Conservation (phyloP, 2,888 invertebrate genomes). For the Andrena fulva region DNA sequence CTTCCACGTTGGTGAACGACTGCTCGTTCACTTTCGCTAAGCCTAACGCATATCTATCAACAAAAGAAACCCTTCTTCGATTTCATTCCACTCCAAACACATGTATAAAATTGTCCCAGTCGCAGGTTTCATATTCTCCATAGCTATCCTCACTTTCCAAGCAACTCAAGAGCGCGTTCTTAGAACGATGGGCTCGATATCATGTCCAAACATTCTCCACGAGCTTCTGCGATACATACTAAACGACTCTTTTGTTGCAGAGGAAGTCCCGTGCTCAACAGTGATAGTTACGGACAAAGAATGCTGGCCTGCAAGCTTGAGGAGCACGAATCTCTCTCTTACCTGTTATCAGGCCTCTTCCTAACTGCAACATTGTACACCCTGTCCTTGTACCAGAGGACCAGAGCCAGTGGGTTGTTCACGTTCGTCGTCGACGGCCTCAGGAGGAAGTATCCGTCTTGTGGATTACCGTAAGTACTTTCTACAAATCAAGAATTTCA, state of each 20-base stretch:
- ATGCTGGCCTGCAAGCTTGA: neutral
- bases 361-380: constrained; percentile 84
- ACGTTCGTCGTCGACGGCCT: constrained; percentile 82
- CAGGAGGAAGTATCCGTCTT: constrained; percentile 82
- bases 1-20: constrained; percentile 81
- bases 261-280: constrained; percentile 14
- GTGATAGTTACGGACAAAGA: constrained; percentile 23
- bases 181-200: too few relatives aligned
- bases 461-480: constrained; percentile 77
- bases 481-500: constrained; percentile 48
- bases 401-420: constrained; percentile 83
- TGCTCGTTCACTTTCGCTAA: constrained; percentile 82
- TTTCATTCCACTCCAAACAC: neutral
- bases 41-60: constrained; percentile 82
- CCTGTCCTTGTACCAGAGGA: constrained; percentile 82
- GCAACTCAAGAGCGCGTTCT: too few relatives aligned
- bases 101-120: too few relatives aligned
- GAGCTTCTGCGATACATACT: neutral
- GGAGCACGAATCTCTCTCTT: constrained; percentile 27
- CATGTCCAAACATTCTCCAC: too few relatives aligned
- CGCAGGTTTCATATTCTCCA: too few relatives aligned
- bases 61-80: constrained; percentile 2
- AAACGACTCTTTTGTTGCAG: neutral
- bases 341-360: constrained; percentile 82
- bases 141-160: too few relatives aligned